These are phyloP conservation scores for Calameuta filiformis DNA, from an alignment of 2,888 invertebrate species.

Conservation along the genomic window DNA sequence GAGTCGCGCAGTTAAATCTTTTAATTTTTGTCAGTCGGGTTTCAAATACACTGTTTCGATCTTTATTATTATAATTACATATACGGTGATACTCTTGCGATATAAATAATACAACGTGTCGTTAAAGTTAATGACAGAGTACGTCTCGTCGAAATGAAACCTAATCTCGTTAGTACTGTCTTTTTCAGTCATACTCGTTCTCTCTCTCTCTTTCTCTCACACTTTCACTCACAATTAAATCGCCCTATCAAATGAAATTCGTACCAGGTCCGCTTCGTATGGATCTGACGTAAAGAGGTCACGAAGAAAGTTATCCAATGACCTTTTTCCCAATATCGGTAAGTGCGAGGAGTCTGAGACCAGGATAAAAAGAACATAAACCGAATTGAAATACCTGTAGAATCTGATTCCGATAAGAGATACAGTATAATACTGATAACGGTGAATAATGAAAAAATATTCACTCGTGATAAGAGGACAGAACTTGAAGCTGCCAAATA, in stretches of 20 bases:
- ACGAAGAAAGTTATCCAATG: too few relatives aligned
- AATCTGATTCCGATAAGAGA: too few relatives aligned
- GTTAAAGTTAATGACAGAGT: constrained; percentile 21
- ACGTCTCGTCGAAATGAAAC: constrained; percentile 1
- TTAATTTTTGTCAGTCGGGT: constrained; percentile 57
- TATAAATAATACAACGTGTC: constrained; percentile 52
- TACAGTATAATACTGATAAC: too few relatives aligned
- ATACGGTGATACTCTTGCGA: constrained; percentile 46
- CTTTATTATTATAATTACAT: constrained; percentile 48
- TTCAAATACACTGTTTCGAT: constrained; percentile 53
- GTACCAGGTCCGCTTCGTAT: constrained; percentile 12
- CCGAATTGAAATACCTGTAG: too few relatives aligned
- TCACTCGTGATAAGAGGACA: too few relatives aligned
- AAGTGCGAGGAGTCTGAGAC: too few relatives aligned
- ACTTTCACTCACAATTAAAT: constrained; percentile 21
- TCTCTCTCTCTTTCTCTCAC: too few relatives aligned
- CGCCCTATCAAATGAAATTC: constrained; percentile 32
- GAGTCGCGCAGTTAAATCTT: constrained; percentile 40
- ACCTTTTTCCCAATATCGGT: too few relatives aligned
- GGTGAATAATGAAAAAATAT: too few relatives aligned
- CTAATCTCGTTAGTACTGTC: constrained; percentile 3
- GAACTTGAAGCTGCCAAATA: too few relatives aligned
- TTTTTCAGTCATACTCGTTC: background rate
- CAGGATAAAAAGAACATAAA: too few relatives aligned
- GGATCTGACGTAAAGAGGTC: too few relatives aligned